Base-by-base conservation (phyloP, 2,797 vertebrate genomes). In the Meriones psammophilus region DNA sequence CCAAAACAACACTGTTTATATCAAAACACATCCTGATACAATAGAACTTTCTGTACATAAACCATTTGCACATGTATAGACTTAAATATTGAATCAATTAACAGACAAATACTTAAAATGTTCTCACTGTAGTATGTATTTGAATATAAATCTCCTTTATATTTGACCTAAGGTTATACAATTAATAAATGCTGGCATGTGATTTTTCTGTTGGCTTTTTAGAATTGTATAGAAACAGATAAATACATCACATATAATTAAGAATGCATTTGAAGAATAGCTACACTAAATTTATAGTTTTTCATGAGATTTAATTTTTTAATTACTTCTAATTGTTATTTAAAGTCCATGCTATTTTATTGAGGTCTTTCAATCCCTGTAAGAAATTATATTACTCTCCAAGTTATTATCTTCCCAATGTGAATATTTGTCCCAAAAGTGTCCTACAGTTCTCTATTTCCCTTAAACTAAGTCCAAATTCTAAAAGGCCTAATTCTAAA, bases 181-280 rank as follows among this genome's bases (percentile, higher is more conserved):
- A 96, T 94, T 87, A 87, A 50, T 58, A 92, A 83, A 85, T 89
- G 36, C 3, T 20, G 18, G 62, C 89, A 89, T 39, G 7, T 96
- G 5, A 58, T 89, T 95, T 91, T 46, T 94, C n/a, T 79, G 2
- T n/a, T 87, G 13, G 8, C 18, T 50, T 77, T 91, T 81, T 66
- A 78, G 12, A 66, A 81, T 90, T 91, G 42, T 36, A 78, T 66
- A 22, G 83, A 92, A 92, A 87, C 83, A 76, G 30, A 60, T 89
- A 10, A 2, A 42, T 73, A 62, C 80, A 39, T 68, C 18, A 64
- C 1, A 78, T 33, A 92, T 42, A 78, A 79, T 56, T 81, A 69
- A 92, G 58, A 33, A 60, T 90, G 39, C 20, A 73, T 90, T 91
- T 92, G 33, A 84, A 94, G 60, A 87, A 50, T 66, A 93, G 3